Evolutionary conservation across 2,113 vertebrate species (phyloP).

Genomic region (Anser brachyrhynchus): DNA sequence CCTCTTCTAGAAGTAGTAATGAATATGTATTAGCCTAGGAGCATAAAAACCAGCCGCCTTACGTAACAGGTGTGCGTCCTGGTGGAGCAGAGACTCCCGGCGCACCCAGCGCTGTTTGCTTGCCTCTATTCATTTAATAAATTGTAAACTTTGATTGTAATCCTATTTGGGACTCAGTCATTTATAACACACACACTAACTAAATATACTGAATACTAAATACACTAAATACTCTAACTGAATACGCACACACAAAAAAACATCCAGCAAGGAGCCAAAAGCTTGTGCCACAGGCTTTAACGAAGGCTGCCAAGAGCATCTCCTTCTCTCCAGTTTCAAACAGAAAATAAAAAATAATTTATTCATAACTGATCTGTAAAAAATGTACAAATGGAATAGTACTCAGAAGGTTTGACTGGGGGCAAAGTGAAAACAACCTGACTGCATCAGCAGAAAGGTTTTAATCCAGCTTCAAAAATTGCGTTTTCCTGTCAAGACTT

Average conservation of each 20-base stretch:
- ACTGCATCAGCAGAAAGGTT: background rate
- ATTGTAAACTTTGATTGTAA: too few species aligned
- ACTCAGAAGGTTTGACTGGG: background rate
- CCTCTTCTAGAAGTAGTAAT: too few species aligned
- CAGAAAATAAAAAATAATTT: background rate
- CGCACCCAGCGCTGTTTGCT: too few species aligned
- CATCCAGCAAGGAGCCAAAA: background rate
- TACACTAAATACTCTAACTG: too few species aligned
- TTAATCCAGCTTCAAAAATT: background rate
- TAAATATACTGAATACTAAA: too few species aligned
- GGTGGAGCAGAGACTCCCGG: too few species aligned
- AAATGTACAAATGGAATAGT: fast-evolving
- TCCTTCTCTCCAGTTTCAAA: fast-evolving
- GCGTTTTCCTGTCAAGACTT: background rate
- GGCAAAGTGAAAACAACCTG: fast-evolving
- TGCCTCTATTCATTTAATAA: too few species aligned
- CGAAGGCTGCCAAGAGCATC: background rate
- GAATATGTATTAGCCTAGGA: too few species aligned
- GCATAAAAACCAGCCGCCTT: too few species aligned
- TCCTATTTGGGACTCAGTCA: too few species aligned
- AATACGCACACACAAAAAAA: too few species aligned
- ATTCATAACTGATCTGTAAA: background rate
- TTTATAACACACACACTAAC: background rate
- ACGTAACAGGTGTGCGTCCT: too few species aligned
- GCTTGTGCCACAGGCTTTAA: background rate